Conservation (phyloP, 2,113 vertebrate genomes). For the Muntiacus muntjak region DNA sequence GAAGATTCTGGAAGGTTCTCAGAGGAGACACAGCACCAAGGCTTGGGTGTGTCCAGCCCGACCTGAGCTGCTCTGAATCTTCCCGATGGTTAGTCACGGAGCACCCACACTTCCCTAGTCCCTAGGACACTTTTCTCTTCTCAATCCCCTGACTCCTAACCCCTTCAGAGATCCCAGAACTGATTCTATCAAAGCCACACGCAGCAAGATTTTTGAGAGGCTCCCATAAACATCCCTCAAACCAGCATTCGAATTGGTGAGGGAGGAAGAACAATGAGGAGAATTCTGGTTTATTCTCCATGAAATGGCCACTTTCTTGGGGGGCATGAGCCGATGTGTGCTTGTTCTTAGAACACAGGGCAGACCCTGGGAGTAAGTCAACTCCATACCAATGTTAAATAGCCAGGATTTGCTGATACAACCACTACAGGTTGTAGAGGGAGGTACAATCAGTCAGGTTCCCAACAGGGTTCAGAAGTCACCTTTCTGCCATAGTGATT, state of each 20-base stretch:
- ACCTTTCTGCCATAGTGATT: neutral
- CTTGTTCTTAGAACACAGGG: neutral
- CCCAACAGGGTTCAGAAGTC: neutral
- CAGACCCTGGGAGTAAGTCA: neutral
- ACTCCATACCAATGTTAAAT: neutral
- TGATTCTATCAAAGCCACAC: neutral
- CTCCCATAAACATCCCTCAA: neutral
- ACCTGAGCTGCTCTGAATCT: neutral
- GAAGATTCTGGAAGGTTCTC: neutral
- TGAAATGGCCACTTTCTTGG: neutral
- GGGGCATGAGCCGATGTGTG: neutral
- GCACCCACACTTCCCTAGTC: neutral
- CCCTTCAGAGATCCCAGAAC: neutral
- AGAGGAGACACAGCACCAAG: neutral
- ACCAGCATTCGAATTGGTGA: neutral
- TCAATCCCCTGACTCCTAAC: neutral
- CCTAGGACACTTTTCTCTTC: neutral
- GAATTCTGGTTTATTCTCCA: neutral
- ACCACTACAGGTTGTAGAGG: neutral
- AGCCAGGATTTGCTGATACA: neutral
- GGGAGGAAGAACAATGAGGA: neutral
- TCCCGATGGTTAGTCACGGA: neutral
- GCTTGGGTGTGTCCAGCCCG: neutral
- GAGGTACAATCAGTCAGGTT: neutral
- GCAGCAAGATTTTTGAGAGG: neutral